Conservation (phyloP, 2,888 invertebrate genomes). For the Ophion costatus region DNA sequence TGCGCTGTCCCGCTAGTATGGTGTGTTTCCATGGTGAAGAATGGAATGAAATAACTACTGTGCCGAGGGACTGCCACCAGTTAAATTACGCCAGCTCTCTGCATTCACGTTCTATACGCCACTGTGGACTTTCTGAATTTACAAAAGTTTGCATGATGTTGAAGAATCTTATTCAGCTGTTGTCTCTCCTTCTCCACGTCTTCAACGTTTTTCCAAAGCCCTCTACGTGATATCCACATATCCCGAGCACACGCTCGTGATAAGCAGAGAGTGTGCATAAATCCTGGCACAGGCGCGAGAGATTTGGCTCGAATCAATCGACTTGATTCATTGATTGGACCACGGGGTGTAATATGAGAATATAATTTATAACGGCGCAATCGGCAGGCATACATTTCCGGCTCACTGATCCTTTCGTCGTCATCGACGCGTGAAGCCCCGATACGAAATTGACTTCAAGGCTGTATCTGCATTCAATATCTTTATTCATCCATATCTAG, state of each 20-base stretch:
- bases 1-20: slow-evolving; percentile 1
- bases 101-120: neutral
- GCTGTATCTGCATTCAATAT: slow-evolving; percentile 26
- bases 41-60: neutral
- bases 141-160: neutral
- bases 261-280: neutral
- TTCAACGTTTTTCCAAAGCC: too few species aligned
- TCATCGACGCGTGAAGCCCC: slow-evolving; percentile 60
- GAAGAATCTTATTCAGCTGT: neutral
- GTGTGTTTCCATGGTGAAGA: slow-evolving; percentile 3
- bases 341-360: slow-evolving; percentile 45
- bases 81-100: neutral
- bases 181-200: neutral
- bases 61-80: too few species aligned
- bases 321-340: slow-evolving; percentile 53
- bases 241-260: neutral
- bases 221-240: neutral
- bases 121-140: neutral
- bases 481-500: slow-evolving; percentile 28
- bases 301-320: slow-evolving; percentile 46
- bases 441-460: slow-evolving; percentile 64
- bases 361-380: slow-evolving; percentile 52
- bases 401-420: slow-evolving; percentile 55
- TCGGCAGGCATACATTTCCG: slow-evolving; percentile 46
- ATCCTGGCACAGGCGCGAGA: slow-evolving; percentile 18